These are phyloP conservation scores for Mormoops blainvillei DNA, from an alignment of 2,113 vertebrate genomes.

Conservation along the genomic window DNA sequence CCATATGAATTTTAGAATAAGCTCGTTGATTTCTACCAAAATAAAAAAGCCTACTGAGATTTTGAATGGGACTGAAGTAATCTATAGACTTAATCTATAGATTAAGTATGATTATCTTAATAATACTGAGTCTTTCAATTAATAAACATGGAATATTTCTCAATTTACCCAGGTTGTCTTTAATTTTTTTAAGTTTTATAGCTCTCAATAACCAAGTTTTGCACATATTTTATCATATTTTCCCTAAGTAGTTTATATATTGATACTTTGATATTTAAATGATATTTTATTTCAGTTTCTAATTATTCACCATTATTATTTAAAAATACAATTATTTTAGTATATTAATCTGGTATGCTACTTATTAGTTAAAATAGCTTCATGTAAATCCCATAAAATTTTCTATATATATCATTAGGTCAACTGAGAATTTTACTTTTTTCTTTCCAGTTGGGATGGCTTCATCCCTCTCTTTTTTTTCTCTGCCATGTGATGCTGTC, in stretches of 20 bases:
- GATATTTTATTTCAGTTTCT: not conserved
- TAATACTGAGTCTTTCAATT: not conserved
- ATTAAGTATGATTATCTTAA: not conserved
- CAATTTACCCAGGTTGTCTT: not conserved
- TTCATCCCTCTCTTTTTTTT: not conserved
- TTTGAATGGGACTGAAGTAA: not conserved
- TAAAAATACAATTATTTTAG: not conserved
- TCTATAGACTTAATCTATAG: not conserved
- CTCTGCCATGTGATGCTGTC: not conserved
- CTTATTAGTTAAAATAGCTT: not conserved
- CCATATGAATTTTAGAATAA: constrained; percentile 12
- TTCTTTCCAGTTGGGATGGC: not conserved
- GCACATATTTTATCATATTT: not conserved
- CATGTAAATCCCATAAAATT: not conserved
- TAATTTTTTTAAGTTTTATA: not conserved
- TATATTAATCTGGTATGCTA: not conserved
- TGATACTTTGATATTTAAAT: not conserved
- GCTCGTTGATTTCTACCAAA: not conserved
- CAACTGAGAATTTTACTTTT: not conserved
- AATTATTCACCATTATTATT: not conserved
- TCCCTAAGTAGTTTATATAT: not conserved
- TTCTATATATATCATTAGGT: not conserved
- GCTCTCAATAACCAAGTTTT: not conserved
- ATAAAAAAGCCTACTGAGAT: not conserved
- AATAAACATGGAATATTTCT: not conserved